Percentiles rank a stretch among this genome's conserved stretches.
phyloP scores from a whole-genome alignment of 1,140 invertebrate species.

The Elysia chlorotica region DNA sequence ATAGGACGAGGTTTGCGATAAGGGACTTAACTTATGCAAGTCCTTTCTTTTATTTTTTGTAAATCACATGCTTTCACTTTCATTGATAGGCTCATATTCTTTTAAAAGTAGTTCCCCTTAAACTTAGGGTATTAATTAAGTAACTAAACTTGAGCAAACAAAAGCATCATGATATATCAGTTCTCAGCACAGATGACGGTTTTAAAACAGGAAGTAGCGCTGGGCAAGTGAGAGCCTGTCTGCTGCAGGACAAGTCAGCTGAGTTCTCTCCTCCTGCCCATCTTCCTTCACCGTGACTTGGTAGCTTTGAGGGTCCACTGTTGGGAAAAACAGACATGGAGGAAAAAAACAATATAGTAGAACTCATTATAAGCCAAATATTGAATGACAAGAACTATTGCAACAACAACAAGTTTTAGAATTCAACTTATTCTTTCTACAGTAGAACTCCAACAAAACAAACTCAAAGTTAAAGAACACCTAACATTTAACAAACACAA shows the following conservation, averaged over 20 bases:
- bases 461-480: too few relatives aligned
- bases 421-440: too few relatives aligned
- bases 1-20: too few relatives aligned
- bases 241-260: slow-evolving; percentile 46
- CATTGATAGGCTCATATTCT: too few relatives aligned
- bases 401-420: background rate
- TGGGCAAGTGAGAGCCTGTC: slow-evolving; percentile 46
- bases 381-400: background rate
- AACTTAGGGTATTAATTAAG: too few relatives aligned
- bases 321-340: slow-evolving; percentile 8
- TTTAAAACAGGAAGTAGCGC: slow-evolving; percentile 52
- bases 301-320: slow-evolving; percentile 58
- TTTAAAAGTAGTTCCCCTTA: too few relatives aligned
- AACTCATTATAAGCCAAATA: too few relatives aligned
- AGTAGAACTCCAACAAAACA: background rate
- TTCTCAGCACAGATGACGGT: background rate
- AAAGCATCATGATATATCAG: background rate
- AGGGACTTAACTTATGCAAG: background rate
- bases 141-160: too few relatives aligned
- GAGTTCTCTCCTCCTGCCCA: slow-evolving; percentile 32
- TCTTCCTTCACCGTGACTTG: slow-evolving; percentile 38
- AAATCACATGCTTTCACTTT: too few relatives aligned
- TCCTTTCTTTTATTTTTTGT: too few relatives aligned
- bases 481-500: too few relatives aligned
- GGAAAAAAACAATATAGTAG: background rate